Conservation (phyloP, 1,140 invertebrate species). For the Proctacanthus coquilletti region DNA sequence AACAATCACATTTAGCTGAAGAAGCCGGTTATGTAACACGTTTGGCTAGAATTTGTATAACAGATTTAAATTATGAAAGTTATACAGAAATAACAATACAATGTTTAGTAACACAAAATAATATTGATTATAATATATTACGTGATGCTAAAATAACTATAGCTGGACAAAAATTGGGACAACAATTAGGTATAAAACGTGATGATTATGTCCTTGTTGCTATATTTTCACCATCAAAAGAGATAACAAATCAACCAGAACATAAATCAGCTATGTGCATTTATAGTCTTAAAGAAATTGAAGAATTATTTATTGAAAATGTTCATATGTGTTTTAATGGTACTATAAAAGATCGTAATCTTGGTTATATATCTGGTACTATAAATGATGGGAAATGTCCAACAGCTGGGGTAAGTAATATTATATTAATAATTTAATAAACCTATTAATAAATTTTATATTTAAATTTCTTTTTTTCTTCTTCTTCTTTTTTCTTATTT, state of each 20-base stretch:
- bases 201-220: conserved; percentile 66
- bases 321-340: conserved; percentile 96
- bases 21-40: conserved; percentile 80
- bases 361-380: conserved; percentile 84
- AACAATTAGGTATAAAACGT: conserved; percentile 56
- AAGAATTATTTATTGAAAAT: conserved; percentile 87
- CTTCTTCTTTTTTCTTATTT: too few relatives aligned
- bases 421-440: too few relatives aligned
- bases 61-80: conserved; percentile 84
- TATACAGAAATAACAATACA: conserved; percentile 90
- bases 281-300: conserved; percentile 73
- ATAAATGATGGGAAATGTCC: conserved; percentile 83
- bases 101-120: conserved; percentile 41
- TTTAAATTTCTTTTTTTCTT: too few relatives aligned
- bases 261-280: conserved; percentile 70
- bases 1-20: conserved; percentile 75
- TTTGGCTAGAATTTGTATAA: conserved; percentile 80
- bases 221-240: conserved; percentile 69
- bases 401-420: conserved; percentile 52
- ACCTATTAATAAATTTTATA: too few relatives aligned
- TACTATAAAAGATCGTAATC: conserved; percentile 75
- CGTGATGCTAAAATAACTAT: conserved; percentile 76
- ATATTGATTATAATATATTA: conserved; percentile 64
- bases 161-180: conserved; percentile 65
- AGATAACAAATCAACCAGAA: conserved; percentile 61